phyloP scores from a whole-genome alignment of 2,797 vertebrate genomes.

The Schizopygopsis malacanthus region DNA sequence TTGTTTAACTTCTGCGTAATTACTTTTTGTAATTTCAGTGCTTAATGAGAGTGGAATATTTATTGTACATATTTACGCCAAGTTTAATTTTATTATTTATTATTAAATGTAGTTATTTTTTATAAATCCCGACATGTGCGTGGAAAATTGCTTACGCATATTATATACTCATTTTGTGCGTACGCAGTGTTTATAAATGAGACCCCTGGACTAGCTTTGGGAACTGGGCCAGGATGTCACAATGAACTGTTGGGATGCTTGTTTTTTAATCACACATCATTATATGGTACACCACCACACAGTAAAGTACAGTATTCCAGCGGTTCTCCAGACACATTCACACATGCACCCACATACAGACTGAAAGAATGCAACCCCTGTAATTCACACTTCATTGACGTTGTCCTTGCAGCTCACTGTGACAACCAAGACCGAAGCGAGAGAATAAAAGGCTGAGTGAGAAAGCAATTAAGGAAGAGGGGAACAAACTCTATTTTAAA shows the following conservation, averaged over 20 bases:
- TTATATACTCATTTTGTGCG: too few relatives aligned
- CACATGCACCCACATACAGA: not conserved
- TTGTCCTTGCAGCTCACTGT: conserved; percentile 41
- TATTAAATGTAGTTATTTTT: too few relatives aligned
- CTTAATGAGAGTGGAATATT: too few relatives aligned
- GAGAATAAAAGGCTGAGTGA: conserved; percentile 29
- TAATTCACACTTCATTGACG: conserved; percentile 35
- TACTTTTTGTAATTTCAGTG: too few relatives aligned
- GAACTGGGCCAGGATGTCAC: not conserved
- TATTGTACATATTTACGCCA: too few relatives aligned
- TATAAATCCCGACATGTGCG: too few relatives aligned
- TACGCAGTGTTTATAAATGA: too few relatives aligned
- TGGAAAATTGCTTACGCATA: too few relatives aligned
- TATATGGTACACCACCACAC: not conserved
- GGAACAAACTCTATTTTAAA: conserved; percentile 11
- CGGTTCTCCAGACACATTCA: conserved; percentile 13
- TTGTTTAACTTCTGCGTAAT: too few relatives aligned
- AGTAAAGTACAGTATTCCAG: not conserved
- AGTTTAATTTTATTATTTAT: too few relatives aligned
- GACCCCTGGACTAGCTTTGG: conserved; percentile 1
- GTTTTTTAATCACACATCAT: not conserved
- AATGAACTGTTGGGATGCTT: not conserved
- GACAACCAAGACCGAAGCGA: conserved; percentile 9
- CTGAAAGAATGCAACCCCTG: conserved; percentile 35
- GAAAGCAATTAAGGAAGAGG: conserved; percentile 12